Evolutionary conservation across 2,113 vertebrate species (phyloP).

Genomic region (Scytalopus superciliaris): DNA sequence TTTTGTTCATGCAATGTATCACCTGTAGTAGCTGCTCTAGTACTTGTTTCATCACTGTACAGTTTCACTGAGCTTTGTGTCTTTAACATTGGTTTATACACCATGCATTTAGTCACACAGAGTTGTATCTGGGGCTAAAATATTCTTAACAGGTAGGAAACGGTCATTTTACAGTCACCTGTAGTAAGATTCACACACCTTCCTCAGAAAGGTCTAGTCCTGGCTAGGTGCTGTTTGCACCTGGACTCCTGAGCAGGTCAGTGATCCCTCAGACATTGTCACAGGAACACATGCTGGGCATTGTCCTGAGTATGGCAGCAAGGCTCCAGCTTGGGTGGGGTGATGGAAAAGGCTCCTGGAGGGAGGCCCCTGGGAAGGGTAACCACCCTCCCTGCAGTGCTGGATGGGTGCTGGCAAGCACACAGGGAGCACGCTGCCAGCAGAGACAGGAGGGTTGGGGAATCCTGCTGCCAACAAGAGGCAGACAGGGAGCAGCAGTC

Average conservation of each 20-base stretch:
- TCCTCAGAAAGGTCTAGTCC: neutral
- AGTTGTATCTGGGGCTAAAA: neutral
- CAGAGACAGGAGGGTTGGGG: neutral
- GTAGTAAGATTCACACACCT: neutral
- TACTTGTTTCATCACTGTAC: neutral
- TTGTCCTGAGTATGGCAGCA: neutral
- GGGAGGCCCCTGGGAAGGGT: neutral
- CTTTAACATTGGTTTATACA: neutral
- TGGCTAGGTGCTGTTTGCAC: neutral
- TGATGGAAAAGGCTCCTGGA: neutral
- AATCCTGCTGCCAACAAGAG: constrained; percentile 25
- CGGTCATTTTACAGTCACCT: neutral
- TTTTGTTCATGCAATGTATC: neutral
- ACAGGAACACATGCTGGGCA: accelerated
- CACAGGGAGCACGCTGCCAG: neutral
- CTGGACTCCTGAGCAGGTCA: neutral
- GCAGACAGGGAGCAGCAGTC: constrained; percentile 5
- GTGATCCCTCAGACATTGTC: accelerated
- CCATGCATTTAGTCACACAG: neutral
- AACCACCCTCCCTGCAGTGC: neutral
- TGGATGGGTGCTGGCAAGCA: constrained; percentile 14
- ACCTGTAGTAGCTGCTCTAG: neutral
- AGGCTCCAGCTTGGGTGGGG: neutral
- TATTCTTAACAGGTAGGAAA: neutral
- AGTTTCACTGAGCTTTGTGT: neutral